Evolutionary conservation across 1,140 invertebrate genomes (phyloP), one percentile per base, ranked within the genome.

Genomic region (Drosophila murphyi): DNA sequence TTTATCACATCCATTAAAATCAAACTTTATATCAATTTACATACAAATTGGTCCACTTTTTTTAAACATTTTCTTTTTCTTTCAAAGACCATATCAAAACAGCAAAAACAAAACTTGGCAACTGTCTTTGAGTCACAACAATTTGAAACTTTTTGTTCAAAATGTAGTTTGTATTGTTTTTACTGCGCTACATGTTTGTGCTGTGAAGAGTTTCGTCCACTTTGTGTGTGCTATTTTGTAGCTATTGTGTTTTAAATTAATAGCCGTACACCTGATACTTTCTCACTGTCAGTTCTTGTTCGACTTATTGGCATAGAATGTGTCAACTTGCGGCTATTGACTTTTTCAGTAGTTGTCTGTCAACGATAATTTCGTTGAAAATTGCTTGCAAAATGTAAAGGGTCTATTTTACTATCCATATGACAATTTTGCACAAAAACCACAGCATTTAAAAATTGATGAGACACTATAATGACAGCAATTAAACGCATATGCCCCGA

Each of bases 401-500:
- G 47, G 47, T 28, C 35, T 50, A 35, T 8, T 61, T 69, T 61
- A 69, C 62, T 69, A 56, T 35, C 41, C 41, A 54, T 47, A 37
- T 50, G 43, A 43, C 47, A 61, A 43, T 52, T 29, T 45, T 35
- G 43, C 61, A 47, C 47, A 34, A 35, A 12, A 57, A 34, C 56
- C 60, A 45, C 56, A 65, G 28, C 70, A 64, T 73, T 86, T 72
- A 82, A 86, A 86, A 64, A 88, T 86, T 74, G 69, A 86, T 82
- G 76, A 82, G 76, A 69, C 83, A 74, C 62, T 88, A 20, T 88
- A 82, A 87, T 80, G 83, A 83, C 79, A 52, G 67, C 72, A 73
- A 79, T 88, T 86, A 71, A 88, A 71, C 72, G 61, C 82, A 86
- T 76, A 82, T 86, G 82, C 12, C 56, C 50, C 65, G 37, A 56